These are phyloP conservation scores for Erythrolamprus reginae DNA, from an alignment of 2,113 vertebrate species.

Conservation along the genomic window DNA sequence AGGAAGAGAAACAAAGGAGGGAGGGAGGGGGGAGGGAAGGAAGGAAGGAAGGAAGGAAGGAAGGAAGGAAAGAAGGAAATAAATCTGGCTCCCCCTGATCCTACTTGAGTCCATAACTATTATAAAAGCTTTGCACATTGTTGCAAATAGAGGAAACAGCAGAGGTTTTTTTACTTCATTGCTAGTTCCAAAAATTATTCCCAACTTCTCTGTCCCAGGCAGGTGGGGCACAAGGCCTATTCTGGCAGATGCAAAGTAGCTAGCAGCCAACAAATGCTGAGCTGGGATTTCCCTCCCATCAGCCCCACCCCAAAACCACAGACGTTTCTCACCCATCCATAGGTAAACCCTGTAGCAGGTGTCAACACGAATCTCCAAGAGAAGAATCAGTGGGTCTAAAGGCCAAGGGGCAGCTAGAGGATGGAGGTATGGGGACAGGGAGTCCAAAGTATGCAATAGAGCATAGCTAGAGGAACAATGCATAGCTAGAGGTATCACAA, in stretches of 20 bases:
- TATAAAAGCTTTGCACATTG: background rate
- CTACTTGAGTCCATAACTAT: background rate
- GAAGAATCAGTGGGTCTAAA: background rate
- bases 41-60: no score
- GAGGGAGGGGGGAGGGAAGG: no score
- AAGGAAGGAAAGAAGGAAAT: no score
- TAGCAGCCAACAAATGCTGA: background rate
- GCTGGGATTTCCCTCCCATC: background rate
- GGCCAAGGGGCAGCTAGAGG: background rate
- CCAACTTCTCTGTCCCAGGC: accelerated
- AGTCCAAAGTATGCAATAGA: background rate
- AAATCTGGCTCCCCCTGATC: background rate
- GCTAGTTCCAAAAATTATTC: background rate
- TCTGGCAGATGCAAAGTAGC: no score
- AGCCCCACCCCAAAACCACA: background rate
- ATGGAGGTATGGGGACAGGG: background rate
- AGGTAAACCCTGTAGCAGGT: background rate
- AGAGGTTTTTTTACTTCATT: background rate
- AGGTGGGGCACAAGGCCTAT: background rate
- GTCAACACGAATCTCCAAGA: background rate
- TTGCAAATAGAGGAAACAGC: background rate
- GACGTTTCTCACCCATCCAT: background rate
- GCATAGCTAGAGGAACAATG: no score
- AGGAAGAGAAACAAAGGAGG: no score
- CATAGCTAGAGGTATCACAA: no score